Evolutionary conservation across 2,113 vertebrate species (phyloP).

Genomic region (Kryptolebias marmoratus): DNA sequence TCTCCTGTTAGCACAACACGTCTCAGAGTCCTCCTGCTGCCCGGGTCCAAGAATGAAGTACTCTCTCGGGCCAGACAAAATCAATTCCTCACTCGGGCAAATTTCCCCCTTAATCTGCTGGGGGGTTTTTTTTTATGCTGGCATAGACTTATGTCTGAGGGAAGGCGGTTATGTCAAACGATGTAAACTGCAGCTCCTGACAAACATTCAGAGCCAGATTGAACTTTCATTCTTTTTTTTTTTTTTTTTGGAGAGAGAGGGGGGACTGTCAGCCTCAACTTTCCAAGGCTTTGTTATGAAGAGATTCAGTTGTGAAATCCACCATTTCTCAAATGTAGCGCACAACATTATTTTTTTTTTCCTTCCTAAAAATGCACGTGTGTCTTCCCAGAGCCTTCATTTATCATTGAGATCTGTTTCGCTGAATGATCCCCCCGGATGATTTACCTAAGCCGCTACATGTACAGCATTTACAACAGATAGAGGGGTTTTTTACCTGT

Average conservation of each 20-base stretch:
- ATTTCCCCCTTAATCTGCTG: constrained; percentile 69
- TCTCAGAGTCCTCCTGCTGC: constrained; percentile 66
- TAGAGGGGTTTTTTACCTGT: constrained; percentile 55
- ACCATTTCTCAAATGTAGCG: constrained; percentile 58
- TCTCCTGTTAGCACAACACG: constrained; percentile 74
- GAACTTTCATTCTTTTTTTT: constrained; percentile 76
- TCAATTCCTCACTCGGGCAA: constrained; percentile 80
- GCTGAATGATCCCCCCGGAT: constrained; percentile 73
- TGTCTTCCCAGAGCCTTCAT: constrained; percentile 57
- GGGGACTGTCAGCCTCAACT: constrained; percentile 66
- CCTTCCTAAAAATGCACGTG: constrained; percentile 41
- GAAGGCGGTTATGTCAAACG: constrained; percentile 68
- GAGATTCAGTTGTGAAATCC: constrained; percentile 61
- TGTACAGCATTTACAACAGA: constrained; percentile 70
- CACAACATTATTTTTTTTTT: constrained; percentile 6
- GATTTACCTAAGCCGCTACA: constrained; percentile 68
- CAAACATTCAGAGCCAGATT: constrained; percentile 72
- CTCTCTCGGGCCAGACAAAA: constrained; percentile 80
- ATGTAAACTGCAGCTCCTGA: constrained; percentile 73
- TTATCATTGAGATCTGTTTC: constrained; percentile 74
- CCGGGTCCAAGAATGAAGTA: constrained; percentile 77
- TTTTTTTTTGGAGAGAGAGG: not conserved
- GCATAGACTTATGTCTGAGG: constrained; percentile 68
- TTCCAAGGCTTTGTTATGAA: constrained; percentile 72
- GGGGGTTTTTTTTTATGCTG: constrained; percentile 80